Evolutionary conservation across 2,888 invertebrate species (phyloP), one percentile per base, ranked within the genome.

Genomic region (Pilophorus perplexus): DNA sequence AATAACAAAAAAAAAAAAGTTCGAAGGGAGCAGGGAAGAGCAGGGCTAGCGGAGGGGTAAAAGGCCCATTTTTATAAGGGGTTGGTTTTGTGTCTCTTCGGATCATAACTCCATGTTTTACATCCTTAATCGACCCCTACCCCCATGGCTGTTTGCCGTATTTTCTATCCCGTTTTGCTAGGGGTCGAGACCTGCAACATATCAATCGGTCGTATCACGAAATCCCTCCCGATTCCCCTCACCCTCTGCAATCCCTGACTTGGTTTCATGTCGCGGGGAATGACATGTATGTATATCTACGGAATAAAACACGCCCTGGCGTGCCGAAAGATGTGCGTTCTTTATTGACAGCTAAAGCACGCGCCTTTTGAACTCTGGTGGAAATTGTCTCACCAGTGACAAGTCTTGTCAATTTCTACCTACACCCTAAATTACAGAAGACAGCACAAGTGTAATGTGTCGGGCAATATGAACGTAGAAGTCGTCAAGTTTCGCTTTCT

Each of bases 91-190:
- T 46, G 44, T 25, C 46, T 48, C 62, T 48, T 23, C 62, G 62
- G 62, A 62, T 28, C 46, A 62, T 62, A 62, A 62, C 44, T 44
- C 46, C 14, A 40, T 27, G 46, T 62, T 62, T 62, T 46, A 28
- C 62, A 62, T 46, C 27, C 62, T 62, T 62, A 48, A 62, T 62
- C 59, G 59, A 46, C 23, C 46, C 23, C 25, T n/a, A n/a, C n/a
- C n/a, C n/a, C n/a, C n/a, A n/a, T n/a, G n/a, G n/a, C n/a, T n/a
- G n/a, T n/a, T n/a, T n/a, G n/a, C n/a, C n/a, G n/a, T n/a, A n/a
- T n/a, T n/a, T n/a, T n/a, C n/a, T n/a, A n/a, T n/a, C n/a, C n/a
- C n/a, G n/a, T n/a, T n/a, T n/a, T n/a, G n/a, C n/a, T n/a, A n/a
- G n/a, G n/a, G n/a, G n/a, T n/a, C n/a, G n/a, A 22, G 46, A 23